Evolutionary conservation across 2,888 invertebrate species (phyloP), one percentile per base, ranked within the genome.

Genomic region (Petrolisthes cinctipes): DNA sequence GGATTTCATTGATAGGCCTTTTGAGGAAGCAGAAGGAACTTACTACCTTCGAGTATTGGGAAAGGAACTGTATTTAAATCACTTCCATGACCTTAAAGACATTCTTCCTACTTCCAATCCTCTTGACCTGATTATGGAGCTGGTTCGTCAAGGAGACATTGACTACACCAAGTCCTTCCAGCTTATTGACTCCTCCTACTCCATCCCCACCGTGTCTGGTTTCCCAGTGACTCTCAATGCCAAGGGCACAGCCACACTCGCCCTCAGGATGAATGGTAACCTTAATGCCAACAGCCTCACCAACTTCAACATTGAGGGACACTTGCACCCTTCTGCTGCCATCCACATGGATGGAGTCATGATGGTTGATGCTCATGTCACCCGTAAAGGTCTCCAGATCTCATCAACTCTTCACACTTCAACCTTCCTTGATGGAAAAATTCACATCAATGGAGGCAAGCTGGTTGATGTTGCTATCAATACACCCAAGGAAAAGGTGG

Each of bases 131-230:
- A 91, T 94, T 37, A 92, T 92, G 81, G 92, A 93, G 88, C 91
- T 94, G 82, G 92, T 92, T 73, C 92, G 92, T 81, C 92, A 92
- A n/a, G 92, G 96, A 94, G 95, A 96, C 93, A 95, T 97, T 51
- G 96, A 96, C 73, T 96, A 96, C 93, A 96, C 96, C 92, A 97
- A 97, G 93, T 96, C 97, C 1, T 94, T 95, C 0, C 95, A 97
- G 92, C 96, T 98, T 92, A 93, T 98, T 86, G 98, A 98, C 93
- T 96, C 96, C 5, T 95, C 96, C 17, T 96, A 97, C 92, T 95
- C 96, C 4, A 94, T 98, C 0, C 97, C 98, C 0, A 96, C 96
- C 57, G 95, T 96, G 0, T 94, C 95, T 78, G 98, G 99, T 37
- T 93, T 98, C 17, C 98, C 98, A 0, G 94, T 98, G 89, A 95